Evolutionary conservation across 2,797 vertebrate species (phyloP).

Genomic region (Mallotus villosus): DNA sequence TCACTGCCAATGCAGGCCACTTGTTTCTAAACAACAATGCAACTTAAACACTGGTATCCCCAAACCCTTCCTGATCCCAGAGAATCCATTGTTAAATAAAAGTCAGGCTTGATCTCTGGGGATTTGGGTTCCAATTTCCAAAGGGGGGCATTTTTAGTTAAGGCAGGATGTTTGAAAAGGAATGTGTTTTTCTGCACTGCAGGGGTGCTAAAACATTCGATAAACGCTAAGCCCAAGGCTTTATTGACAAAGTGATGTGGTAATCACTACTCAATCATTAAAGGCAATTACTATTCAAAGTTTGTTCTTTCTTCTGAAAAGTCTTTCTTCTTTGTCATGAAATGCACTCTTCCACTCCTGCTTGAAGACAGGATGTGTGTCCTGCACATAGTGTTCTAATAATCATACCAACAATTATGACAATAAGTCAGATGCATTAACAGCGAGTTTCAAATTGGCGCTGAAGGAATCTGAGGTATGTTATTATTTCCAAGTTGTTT

Average conservation of each 20-base stretch:
- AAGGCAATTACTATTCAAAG: constrained; percentile 30
- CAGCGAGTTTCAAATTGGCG: too few species aligned
- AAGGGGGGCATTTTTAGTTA: neutral
- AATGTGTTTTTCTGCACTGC: neutral
- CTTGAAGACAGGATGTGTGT: too few species aligned
- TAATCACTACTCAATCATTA: constrained; percentile 37
- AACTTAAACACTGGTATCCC: neutral
- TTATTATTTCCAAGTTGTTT: constrained; percentile 61
- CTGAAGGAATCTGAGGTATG: constrained; percentile 37
- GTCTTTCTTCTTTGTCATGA: too few species aligned
- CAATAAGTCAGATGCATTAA: too few species aligned
- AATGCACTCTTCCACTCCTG: too few species aligned
- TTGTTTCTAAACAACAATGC: too few species aligned
- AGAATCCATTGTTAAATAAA: neutral
- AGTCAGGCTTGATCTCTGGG: neutral
- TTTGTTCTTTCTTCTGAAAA: constrained; percentile 30
- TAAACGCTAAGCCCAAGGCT: constrained; percentile 6
- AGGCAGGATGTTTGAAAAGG: neutral
- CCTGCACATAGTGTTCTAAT: constrained; percentile 4
- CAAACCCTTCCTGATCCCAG: neutral
- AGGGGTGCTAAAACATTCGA: constrained; percentile 8
- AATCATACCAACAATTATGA: too few species aligned
- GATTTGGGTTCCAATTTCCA: constrained; percentile 14
- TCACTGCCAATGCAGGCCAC: too few species aligned
- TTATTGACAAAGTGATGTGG: constrained; percentile 21